Conservation (phyloP, 2,113 vertebrate genomes). For the Chlamydotis undulata region DNA sequence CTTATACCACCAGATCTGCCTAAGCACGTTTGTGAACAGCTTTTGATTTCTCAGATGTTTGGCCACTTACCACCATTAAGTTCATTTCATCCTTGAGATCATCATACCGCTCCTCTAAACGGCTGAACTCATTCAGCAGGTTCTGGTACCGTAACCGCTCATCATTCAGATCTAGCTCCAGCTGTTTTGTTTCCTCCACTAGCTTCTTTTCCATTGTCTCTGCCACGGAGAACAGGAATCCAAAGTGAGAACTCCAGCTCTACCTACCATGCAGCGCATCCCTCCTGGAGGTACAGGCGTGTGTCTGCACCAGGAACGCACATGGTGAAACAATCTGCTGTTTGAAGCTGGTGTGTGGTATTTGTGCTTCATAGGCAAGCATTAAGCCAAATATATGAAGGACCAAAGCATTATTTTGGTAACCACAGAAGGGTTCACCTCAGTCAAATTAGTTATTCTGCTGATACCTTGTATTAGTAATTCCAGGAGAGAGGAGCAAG, state of each 20-base stretch:
- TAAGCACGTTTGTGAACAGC: neutral
- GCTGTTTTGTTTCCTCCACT: slow-evolving; percentile 90
- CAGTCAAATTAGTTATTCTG: neutral
- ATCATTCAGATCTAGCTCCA: slow-evolving; percentile 94
- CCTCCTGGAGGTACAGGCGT: neutral
- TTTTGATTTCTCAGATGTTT: neutral
- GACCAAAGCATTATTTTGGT: neutral
- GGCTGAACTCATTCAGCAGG: slow-evolving; percentile 93
- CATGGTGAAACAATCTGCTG: neutral
- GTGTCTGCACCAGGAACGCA: neutral
- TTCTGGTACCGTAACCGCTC: slow-evolving; percentile 96
- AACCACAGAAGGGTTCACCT: neutral
- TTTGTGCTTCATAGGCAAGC: neutral
- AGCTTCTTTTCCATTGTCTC: slow-evolving; percentile 91
- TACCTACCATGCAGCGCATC: neutral
- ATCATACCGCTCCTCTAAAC: slow-evolving; percentile 94
- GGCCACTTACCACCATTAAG: slow-evolving; percentile 77
- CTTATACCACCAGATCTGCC: neutral
- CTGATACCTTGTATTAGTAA: neutral
- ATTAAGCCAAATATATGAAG: neutral
- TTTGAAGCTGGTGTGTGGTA: neutral
- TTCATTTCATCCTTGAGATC: slow-evolving; percentile 92
- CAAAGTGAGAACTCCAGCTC: neutral
- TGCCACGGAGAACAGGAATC: slow-evolving; percentile 45
- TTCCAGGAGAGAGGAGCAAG: neutral